Conservation (phyloP, 1,140 invertebrate genomes). For the Homarus americanus region DNA sequence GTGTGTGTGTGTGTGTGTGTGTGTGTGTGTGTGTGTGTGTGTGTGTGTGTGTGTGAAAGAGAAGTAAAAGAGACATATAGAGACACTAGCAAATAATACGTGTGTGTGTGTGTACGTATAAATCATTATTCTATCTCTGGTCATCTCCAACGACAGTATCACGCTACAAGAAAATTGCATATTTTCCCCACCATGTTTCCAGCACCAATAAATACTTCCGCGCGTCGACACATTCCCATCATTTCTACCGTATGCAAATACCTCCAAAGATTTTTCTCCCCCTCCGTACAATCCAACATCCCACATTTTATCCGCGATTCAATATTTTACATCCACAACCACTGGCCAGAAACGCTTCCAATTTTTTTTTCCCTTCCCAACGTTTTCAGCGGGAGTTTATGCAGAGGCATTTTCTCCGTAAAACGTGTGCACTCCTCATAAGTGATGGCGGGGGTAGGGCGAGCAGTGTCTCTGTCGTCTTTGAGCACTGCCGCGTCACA, state of each 20-base stretch:
- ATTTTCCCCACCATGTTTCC: neutral
- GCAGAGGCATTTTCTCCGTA: neutral
- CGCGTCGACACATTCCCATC: neutral
- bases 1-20: too few relatives aligned
- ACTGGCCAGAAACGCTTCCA: neutral
- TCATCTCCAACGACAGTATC: too few relatives aligned
- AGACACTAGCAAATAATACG: too few relatives aligned
- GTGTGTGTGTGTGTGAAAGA: too few relatives aligned
- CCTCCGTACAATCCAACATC: neutral
- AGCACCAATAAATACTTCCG: neutral
- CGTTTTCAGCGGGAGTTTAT: neutral
- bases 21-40: too few relatives aligned
- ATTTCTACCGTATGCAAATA: constrained; percentile 6
- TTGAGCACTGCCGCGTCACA: neutral
- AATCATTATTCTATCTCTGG: too few relatives aligned
- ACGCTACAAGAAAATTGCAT: neutral
- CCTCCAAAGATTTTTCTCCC: constrained; percentile 5
- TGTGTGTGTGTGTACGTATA: too few relatives aligned
- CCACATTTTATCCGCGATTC: neutral
- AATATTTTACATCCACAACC: constrained; percentile 16
- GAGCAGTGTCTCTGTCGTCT: neutral
- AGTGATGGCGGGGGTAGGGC: neutral
- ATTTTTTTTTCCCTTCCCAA: neutral
- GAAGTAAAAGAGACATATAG: too few relatives aligned
- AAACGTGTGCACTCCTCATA: neutral